A percentile compares a stretch with the other conserved stretches of the same genome.
phyloP scores from a whole-genome alignment of 53 echinoderm and acorn worm genomes.

The Antedon mediterranea region DNA sequence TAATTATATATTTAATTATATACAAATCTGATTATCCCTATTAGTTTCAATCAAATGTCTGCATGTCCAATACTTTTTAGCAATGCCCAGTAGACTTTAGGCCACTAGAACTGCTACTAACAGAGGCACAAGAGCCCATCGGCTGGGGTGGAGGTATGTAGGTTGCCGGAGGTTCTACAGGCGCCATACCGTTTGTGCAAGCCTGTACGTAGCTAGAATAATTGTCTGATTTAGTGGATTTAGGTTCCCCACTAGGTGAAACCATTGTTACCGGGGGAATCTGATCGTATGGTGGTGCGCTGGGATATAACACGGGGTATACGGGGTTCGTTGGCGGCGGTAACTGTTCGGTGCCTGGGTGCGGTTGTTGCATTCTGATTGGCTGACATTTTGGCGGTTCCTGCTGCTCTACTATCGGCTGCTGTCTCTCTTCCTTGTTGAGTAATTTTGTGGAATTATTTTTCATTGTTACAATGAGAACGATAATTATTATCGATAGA shows the following conservation, averaged over 20 bases:
- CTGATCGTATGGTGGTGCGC: not conserved
- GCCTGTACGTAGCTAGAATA: not conserved
- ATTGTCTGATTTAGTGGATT: not conserved
- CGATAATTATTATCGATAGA: slow-evolving; percentile 19
- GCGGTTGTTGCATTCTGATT: not conserved
- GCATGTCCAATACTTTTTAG: not conserved
- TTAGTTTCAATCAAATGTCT: too few relatives aligned
- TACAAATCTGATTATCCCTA: too few relatives aligned
- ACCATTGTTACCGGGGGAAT: not conserved
- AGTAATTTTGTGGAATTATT: not conserved
- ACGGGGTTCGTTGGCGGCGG: slow-evolving; percentile 2
- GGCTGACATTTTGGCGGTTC: not conserved
- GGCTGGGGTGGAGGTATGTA: not conserved
- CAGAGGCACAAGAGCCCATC: slow-evolving; percentile 11
- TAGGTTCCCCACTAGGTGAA: not conserved
- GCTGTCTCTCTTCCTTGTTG: not conserved
- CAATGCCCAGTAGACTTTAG: not conserved
- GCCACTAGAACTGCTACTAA: slow-evolving; percentile 5
- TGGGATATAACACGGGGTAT: not conserved
- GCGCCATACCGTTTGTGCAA: not conserved
- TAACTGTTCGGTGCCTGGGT: slow-evolving; percentile 1
- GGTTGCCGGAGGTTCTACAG: not conserved
- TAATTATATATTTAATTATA: too few relatives aligned
- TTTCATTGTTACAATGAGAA: slow-evolving; percentile 15
- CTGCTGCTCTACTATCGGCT: slow-evolving; percentile 2